Evolutionary conservation across 2,888 invertebrate genomes (phyloP).

Genomic region (Muscina levida): DNA sequence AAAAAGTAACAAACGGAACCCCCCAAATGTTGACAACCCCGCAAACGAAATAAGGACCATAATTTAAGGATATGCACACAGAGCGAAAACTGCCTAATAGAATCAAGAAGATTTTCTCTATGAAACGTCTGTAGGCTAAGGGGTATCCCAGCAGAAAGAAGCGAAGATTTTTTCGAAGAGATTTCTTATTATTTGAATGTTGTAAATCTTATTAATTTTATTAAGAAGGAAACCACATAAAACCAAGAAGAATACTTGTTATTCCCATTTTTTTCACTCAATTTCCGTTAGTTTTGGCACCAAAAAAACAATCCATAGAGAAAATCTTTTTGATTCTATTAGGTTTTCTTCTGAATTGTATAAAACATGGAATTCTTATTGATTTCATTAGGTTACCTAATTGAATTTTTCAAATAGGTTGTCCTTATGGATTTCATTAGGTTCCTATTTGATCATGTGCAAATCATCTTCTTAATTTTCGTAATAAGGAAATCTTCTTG

Average conservation of each 20-base stretch:
- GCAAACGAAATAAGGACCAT: too few species aligned
- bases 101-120: constrained; percentile 9
- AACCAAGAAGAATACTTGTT: constrained; percentile 2
- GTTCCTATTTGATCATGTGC: neutral
- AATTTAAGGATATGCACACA: too few species aligned
- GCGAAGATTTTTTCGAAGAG: neutral
- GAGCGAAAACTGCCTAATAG: neutral
- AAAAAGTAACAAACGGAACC: too few species aligned
- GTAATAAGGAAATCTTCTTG: constrained; percentile 18
- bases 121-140: constrained; percentile 13
- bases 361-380: too few species aligned
- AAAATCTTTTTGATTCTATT: constrained; percentile 10
- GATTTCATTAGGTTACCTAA: too few species aligned
- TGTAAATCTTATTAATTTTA: constrained; percentile 1
- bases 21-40: too few species aligned
- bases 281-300: constrained; percentile 1
- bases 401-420: constrained; percentile 9
- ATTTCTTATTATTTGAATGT: neutral
- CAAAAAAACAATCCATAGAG: constrained; percentile 12
- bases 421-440: constrained; percentile 35
- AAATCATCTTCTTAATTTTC: constrained; percentile 31
- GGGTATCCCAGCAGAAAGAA: constrained; percentile 10
- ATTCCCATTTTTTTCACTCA: constrained; percentile 7
- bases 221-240: constrained; percentile 1
- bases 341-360: neutral